A percentile compares a stretch with the other conserved stretches of the same genome.
phyloP scores from a whole-genome alignment of 2,888 invertebrate species.

The Epinotia ramella region DNA sequence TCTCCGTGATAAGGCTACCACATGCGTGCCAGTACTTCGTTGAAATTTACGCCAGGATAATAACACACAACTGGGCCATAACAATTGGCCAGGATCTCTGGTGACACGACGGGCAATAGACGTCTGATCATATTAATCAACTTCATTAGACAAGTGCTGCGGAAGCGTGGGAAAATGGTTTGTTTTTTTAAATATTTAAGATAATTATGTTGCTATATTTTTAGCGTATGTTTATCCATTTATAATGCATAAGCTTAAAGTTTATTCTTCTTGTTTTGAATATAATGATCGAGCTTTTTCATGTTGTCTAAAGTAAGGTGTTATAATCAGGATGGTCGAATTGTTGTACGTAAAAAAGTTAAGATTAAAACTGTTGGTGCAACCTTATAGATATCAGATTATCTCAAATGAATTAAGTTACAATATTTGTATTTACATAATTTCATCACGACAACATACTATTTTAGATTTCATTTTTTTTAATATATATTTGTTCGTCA shows the following conservation, averaged over 20 bases:
- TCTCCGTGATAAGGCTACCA: constrained; percentile 47
- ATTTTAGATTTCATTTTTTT: too few species aligned
- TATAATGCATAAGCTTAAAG: background rate
- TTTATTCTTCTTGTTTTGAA: too few species aligned
- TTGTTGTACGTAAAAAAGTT: too few species aligned
- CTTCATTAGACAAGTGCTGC: constrained; percentile 48
- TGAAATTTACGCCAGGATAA: constrained; percentile 66
- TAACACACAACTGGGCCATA: constrained; percentile 61
- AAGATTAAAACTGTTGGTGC: too few species aligned
- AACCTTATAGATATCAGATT: too few species aligned
- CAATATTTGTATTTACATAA: too few species aligned
- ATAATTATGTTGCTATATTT: background rate
- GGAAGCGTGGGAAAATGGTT: constrained; percentile 62
- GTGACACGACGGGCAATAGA: constrained; percentile 52
- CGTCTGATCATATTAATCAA: constrained; percentile 50
- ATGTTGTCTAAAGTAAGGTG: too few species aligned
- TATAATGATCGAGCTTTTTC: too few species aligned
- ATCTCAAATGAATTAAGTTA: too few species aligned
- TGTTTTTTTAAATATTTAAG: constrained; percentile 48
- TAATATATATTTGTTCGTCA: too few species aligned
- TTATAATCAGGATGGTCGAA: too few species aligned
- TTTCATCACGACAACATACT: too few species aligned
- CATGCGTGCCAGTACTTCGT: constrained; percentile 59
- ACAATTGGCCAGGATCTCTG: constrained; percentile 67
- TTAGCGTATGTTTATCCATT: background rate